phyloP scores from a whole-genome alignment of 2,888 invertebrate species.

The Drosophila algonquin region DNA sequence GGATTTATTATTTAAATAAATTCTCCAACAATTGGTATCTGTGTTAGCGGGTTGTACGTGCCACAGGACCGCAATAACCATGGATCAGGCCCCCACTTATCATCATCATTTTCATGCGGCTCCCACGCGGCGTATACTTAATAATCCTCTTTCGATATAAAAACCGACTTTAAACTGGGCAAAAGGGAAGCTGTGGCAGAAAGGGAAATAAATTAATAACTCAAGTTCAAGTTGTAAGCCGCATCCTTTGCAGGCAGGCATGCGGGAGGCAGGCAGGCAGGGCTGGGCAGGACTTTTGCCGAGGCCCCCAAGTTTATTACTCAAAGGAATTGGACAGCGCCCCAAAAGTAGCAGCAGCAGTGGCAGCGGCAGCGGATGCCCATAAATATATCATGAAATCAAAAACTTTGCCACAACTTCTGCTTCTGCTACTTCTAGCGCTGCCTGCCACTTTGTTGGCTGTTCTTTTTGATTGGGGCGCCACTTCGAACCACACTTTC shows the following conservation, averaged over 20 bases:
- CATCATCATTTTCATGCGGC: constrained; percentile 4
- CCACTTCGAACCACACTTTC: constrained; percentile 10
- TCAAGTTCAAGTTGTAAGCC: constrained; percentile 34
- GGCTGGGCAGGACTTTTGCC: constrained; percentile 30
- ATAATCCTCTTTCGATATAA: constrained; percentile 11
- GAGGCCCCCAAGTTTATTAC: constrained; percentile 65
- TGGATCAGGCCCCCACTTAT: constrained; percentile 37
- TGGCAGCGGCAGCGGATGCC: constrained; percentile 55
- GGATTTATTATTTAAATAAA: constrained; percentile 17
- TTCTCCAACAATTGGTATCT: constrained; percentile 24
- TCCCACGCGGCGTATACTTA: constrained; percentile 45
- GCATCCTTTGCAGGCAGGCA: constrained; percentile 27
- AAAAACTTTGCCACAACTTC: constrained; percentile 75
- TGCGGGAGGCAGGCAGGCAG: neutral
- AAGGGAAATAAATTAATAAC: constrained; percentile 41
- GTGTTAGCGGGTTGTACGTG: constrained; percentile 27
- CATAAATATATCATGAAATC: constrained; percentile 80
- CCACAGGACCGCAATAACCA: constrained; percentile 40
- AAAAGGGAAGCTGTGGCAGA: neutral
- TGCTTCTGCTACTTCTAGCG: constrained; percentile 15
- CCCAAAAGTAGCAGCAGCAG: constrained; percentile 16
- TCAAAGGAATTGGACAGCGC: constrained; percentile 61
- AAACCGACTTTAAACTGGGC: constrained; percentile 51
- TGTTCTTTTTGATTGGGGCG: constrained; percentile 62
- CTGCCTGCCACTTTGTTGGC: constrained; percentile 5